phyloP scores from a whole-genome alignment of 2,113 vertebrate species.

The Diadophis punctatus region DNA sequence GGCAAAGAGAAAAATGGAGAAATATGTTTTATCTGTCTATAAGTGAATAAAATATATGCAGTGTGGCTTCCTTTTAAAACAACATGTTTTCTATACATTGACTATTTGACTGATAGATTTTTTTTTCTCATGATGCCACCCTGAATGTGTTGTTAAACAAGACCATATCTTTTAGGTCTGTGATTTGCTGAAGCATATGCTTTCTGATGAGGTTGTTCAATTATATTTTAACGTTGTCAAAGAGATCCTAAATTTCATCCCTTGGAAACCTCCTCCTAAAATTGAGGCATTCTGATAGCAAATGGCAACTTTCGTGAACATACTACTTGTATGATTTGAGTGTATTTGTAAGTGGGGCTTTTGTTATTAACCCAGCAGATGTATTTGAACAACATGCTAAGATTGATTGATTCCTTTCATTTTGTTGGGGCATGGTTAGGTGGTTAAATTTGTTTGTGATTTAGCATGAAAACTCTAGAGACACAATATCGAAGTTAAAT shows the following conservation, averaged over 20 bases:
- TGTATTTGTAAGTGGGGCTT: not conserved
- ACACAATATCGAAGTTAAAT: not conserved
- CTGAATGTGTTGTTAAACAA: not conserved
- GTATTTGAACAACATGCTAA: not conserved
- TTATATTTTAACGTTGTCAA: accelerated
- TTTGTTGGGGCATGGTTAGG: not conserved
- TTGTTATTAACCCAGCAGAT: not conserved
- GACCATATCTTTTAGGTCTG: not conserved
- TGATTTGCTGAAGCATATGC: not conserved
- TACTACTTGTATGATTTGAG: not conserved
- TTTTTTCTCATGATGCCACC: not conserved
- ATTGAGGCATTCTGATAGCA: not conserved
- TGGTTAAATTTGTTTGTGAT: not conserved
- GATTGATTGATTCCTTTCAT: not conserved
- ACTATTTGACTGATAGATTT: not conserved
- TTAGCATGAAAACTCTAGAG: not conserved
- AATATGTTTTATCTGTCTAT: too few species aligned
- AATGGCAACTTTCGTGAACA: not conserved
- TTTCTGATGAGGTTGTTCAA: not conserved
- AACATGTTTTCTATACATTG: not conserved
- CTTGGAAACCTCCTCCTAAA: not conserved
- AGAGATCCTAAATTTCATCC: not conserved
- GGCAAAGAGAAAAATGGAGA: not conserved
- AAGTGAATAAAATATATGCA: not conserved
- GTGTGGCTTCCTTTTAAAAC: not conserved